These are phyloP conservation scores for Mylabris phalerata DNA, from an alignment of 1,140 invertebrate species.

Conservation along the genomic window DNA sequence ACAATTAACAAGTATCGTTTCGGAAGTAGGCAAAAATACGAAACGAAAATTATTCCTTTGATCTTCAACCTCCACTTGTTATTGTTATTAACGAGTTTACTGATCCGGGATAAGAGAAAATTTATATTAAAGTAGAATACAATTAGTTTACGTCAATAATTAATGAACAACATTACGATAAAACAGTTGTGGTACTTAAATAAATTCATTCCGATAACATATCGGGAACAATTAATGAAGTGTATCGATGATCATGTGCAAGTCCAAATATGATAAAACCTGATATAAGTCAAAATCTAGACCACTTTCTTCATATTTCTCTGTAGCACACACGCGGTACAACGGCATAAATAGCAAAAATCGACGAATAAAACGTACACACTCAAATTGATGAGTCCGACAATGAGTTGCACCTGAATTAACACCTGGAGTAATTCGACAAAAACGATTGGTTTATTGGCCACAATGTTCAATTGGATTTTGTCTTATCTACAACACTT, in stretches of 20 bases:
- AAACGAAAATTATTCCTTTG: too few species aligned
- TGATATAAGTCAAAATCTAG: not conserved
- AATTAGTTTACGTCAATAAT: too few species aligned
- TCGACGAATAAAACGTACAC: not conserved
- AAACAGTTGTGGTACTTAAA: too few species aligned
- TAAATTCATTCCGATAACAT: not conserved
- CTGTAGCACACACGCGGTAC: not conserved
- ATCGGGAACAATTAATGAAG: not conserved
- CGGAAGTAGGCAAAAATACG: too few species aligned
- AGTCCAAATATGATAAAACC: not conserved
- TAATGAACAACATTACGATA: too few species aligned
- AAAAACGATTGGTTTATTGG: conserved; percentile 7
- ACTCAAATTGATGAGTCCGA: not conserved
- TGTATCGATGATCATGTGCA: not conserved
- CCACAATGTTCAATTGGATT: conserved; percentile 6
- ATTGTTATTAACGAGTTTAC: too few species aligned
- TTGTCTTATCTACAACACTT: not conserved
- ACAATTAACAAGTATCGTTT: too few species aligned
- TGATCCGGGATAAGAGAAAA: too few species aligned
- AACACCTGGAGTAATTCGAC: not conserved
- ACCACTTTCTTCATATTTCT: not conserved
- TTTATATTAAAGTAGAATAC: too few species aligned
- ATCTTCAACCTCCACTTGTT: too few species aligned
- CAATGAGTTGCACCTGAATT: too few species aligned
- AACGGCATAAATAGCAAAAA: not conserved